Evolutionary conservation across 37 sponge, comb jelly and placozoan species (phyloP).

Genomic region (Theonella swinhoei): DNA sequence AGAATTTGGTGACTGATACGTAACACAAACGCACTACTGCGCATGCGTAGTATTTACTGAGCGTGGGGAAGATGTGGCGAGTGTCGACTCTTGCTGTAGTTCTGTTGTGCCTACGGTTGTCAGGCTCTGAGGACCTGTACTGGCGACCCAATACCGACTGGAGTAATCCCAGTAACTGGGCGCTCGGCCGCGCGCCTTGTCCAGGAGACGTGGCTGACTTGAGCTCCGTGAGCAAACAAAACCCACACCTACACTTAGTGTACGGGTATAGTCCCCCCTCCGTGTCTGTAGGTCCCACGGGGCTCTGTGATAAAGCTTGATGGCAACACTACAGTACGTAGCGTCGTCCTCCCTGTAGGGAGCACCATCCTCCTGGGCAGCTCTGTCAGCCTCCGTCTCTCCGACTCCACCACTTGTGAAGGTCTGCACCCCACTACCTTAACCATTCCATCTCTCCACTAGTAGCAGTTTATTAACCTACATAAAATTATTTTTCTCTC

Average conservation of each 20-base stretch:
- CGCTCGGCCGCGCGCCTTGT: constrained; percentile 38
- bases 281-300: neutral
- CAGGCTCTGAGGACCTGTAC: constrained; percentile 28
- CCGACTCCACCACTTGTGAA: constrained; percentile 12
- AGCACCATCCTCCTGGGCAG: constrained; percentile 36
- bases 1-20: too few species aligned
- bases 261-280: too few species aligned
- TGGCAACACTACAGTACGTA: constrained; percentile 24
- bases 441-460: neutral
- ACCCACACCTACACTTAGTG: neutral
- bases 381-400: constrained; percentile 26
- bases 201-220: constrained; percentile 39
- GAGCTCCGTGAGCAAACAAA: constrained; percentile 5
- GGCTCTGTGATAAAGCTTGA: constrained; percentile 30
- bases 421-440: neutral
- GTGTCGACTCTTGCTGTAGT: neutral
- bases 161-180: constrained; percentile 58
- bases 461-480: neutral
- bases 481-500: neutral
- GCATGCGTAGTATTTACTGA: too few species aligned
- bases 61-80: too few species aligned
- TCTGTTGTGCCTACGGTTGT: constrained; percentile 9
- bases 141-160: constrained; percentile 73
- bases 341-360: constrained; percentile 47
- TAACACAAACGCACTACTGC: too few species aligned